Percentiles rank a stretch among this genome's conserved stretches.
phyloP scores from a whole-genome alignment of 53 echinoderm and acorn worm genomes.

The Holothuria scabra region DNA sequence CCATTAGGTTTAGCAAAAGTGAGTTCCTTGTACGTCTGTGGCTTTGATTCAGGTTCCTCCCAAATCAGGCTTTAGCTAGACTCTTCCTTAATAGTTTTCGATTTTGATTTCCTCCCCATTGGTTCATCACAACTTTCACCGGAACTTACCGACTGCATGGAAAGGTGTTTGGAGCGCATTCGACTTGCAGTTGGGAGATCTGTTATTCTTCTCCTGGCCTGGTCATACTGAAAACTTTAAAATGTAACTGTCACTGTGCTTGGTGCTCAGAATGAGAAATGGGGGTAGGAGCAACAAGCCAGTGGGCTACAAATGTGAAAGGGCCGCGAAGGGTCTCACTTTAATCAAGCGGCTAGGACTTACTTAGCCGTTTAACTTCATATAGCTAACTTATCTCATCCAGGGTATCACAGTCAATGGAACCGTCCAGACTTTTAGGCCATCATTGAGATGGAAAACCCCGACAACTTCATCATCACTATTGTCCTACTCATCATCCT shows the following conservation, averaged over 20 bases:
- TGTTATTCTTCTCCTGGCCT: too few relatives aligned
- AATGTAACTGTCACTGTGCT: too few relatives aligned
- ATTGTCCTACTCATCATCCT: not conserved
- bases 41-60: constrained; percentile 6
- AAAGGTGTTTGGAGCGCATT: too few relatives aligned
- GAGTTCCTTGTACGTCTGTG: constrained; percentile 1
- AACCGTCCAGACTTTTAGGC: not conserved
- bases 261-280: too few relatives aligned
- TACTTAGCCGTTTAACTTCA: too few relatives aligned
- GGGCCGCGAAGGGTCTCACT: too few relatives aligned
- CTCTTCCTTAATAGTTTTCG: not conserved
- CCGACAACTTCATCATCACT: constrained; percentile 7
- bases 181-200: too few relatives aligned
- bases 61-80: not conserved
- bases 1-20: not conserved
- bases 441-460: constrained; percentile 35
- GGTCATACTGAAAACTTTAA: too few relatives aligned
- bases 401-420: not conserved
- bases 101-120: not conserved
- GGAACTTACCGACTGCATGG: too few relatives aligned
- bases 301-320: too few relatives aligned
- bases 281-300: too few relatives aligned
- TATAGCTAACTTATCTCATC: constrained; percentile 4
- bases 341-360: too few relatives aligned
- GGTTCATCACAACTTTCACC: not conserved